These are phyloP conservation scores for Apotomis turbidana DNA, from an alignment of 2,888 invertebrate genomes.

Conservation along the genomic window DNA sequence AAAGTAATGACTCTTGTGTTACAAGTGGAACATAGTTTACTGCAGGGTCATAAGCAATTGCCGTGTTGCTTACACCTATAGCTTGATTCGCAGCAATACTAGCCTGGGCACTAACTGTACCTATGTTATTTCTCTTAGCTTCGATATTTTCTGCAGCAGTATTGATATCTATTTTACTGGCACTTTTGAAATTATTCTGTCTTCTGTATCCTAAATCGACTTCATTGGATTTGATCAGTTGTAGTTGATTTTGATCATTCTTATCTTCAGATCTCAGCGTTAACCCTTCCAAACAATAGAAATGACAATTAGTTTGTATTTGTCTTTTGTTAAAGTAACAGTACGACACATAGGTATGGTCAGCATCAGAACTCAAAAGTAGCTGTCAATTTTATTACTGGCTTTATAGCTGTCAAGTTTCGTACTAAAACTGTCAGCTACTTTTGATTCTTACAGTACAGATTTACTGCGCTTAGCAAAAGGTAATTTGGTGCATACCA, in stretches of 20 bases:
- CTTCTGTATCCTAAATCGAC: conserved; percentile 8
- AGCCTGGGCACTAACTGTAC: not conserved
- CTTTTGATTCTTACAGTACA: too few relatives aligned
- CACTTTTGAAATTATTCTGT: not conserved
- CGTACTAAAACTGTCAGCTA: too few relatives aligned
- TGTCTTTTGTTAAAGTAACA: not conserved
- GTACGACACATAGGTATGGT: too few relatives aligned
- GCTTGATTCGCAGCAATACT: not conserved
- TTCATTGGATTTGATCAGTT: not conserved
- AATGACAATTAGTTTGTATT: not conserved
- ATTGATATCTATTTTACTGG: not conserved
- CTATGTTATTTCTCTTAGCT: not conserved
- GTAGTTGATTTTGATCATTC: not conserved
- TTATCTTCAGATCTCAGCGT: conserved; percentile 2
- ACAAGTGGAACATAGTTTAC: not conserved
- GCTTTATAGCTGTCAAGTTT: too few relatives aligned
- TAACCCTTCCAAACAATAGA: not conserved
- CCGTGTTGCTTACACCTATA: not conserved
- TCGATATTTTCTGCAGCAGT: not conserved
- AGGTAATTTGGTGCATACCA: too few relatives aligned
- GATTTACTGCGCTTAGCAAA: too few relatives aligned
- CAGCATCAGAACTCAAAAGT: too few relatives aligned
- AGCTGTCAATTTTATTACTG: too few relatives aligned
- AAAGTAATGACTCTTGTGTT: not conserved
- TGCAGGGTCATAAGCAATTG: not conserved